phyloP scores from a whole-genome alignment of 2,113 vertebrate genomes.

The Tetraodon nigroviridis region DNA sequence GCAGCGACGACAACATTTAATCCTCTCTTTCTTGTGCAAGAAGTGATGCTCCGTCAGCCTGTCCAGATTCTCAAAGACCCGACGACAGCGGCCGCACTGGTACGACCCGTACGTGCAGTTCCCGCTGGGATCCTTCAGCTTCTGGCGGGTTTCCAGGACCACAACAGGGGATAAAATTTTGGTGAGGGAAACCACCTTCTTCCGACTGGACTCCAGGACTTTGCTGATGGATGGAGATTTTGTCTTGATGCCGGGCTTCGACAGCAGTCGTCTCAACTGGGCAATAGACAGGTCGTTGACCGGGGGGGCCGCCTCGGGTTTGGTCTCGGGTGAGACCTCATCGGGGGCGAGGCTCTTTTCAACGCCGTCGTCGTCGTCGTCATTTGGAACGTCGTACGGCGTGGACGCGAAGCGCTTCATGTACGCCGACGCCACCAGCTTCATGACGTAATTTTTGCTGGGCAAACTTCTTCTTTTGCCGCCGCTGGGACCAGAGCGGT shows the following conservation, averaged over 20 bases:
- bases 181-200: constrained; percentile 63
- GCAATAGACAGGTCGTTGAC: constrained; percentile 45
- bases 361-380: background rate
- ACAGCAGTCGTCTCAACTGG: constrained; percentile 56
- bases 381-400: background rate
- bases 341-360: constrained; percentile 58
- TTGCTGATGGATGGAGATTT: constrained; percentile 56
- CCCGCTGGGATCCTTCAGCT: constrained; percentile 53
- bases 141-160: constrained; percentile 75
- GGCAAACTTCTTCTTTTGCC: constrained; percentile 14
- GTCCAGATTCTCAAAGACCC: constrained; percentile 67
- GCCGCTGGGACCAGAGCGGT: constrained; percentile 11
- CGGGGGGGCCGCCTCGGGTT: background rate
- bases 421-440: constrained; percentile 62
- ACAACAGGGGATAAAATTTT: constrained; percentile 76
- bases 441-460: constrained; percentile 61
- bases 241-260: constrained; percentile 50
- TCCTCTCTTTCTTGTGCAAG: constrained; percentile 73
- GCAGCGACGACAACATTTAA: constrained; percentile 72
- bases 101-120: constrained; percentile 58
- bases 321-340: constrained; percentile 41
- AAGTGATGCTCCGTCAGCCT: constrained; percentile 73
- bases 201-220: constrained; percentile 59
- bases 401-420: background rate
- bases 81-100: constrained; percentile 73